Evolutionary conservation across 2,113 vertebrate genomes (phyloP).

Genomic region (Dicerorhinus sumatrensis): DNA sequence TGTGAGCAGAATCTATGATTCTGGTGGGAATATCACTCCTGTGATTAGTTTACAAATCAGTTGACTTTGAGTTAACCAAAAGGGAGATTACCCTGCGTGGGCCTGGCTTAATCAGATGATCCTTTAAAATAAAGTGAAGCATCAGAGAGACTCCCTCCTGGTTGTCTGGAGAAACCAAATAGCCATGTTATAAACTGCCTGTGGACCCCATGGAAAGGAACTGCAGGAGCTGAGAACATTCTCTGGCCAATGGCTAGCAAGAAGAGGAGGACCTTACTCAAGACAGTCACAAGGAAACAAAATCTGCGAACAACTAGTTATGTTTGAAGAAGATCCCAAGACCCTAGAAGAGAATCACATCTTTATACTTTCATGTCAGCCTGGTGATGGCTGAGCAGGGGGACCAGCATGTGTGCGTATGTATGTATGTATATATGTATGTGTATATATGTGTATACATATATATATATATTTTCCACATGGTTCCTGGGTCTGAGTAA

Average conservation of each 20-base stretch:
- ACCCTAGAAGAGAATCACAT: background rate
- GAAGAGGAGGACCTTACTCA: background rate
- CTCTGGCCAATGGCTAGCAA: background rate
- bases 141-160: background rate
- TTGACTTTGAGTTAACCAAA: background rate
- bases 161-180: background rate
- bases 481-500: background rate
- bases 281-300: background rate
- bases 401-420: background rate
- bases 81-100: background rate
- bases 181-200: background rate
- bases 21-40: background rate
- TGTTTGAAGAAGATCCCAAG: background rate
- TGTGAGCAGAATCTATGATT: background rate
- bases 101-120: background rate
- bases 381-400: background rate
- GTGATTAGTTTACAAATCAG: background rate
- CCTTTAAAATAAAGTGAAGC: background rate
- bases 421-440: background rate
- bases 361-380: background rate
- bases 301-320: background rate
- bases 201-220: background rate
- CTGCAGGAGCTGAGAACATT: background rate
- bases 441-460: background rate
- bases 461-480: background rate